Percentiles rank a stretch among this genome's conserved stretches.
phyloP scores from a whole-genome alignment of 1,140 invertebrate species.

The Galendromus occidentalis region DNA sequence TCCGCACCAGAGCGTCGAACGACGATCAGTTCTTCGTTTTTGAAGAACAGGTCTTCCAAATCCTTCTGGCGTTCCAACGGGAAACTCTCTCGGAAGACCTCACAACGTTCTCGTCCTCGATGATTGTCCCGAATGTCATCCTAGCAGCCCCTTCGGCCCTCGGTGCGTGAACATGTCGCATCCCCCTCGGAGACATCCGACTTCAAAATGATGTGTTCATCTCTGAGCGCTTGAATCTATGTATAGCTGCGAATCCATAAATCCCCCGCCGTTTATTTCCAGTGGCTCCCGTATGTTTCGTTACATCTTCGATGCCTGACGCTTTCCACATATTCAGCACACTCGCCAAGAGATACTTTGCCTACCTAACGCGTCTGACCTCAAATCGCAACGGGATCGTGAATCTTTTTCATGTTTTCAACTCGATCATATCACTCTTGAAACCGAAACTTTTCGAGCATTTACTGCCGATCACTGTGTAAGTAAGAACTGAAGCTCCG shows the following conservation, averaged over 20 bases:
- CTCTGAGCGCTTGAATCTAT: neutral
- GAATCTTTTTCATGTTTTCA: neutral
- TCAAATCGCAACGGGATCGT: neutral
- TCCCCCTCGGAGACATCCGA: neutral
- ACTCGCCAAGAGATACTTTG: neutral
- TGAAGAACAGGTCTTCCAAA: slow-evolving; percentile 2
- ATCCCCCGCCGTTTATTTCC: neutral
- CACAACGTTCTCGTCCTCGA: neutral
- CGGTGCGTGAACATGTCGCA: neutral
- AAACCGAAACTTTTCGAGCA: neutral
- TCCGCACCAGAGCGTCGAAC: neutral
- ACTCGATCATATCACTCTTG: neutral
- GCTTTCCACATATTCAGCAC: slow-evolving; percentile 7
- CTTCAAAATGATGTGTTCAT: neutral
- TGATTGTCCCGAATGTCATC: neutral
- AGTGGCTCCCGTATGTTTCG: slow-evolving; percentile 6
- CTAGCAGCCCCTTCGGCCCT: neutral
- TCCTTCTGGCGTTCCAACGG: slow-evolving; percentile 1
- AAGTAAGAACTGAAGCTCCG: neutral
- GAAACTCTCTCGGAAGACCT: neutral
- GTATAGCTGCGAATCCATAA: neutral
- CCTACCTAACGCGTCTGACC: neutral
- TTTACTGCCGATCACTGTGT: slow-evolving; percentile 9
- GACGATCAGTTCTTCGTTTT: slow-evolving; percentile 7
- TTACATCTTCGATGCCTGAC: neutral